These are phyloP conservation scores for Sebastes itinus DNA, from an alignment of 2,797 vertebrate genomes.

Conservation along the genomic window DNA sequence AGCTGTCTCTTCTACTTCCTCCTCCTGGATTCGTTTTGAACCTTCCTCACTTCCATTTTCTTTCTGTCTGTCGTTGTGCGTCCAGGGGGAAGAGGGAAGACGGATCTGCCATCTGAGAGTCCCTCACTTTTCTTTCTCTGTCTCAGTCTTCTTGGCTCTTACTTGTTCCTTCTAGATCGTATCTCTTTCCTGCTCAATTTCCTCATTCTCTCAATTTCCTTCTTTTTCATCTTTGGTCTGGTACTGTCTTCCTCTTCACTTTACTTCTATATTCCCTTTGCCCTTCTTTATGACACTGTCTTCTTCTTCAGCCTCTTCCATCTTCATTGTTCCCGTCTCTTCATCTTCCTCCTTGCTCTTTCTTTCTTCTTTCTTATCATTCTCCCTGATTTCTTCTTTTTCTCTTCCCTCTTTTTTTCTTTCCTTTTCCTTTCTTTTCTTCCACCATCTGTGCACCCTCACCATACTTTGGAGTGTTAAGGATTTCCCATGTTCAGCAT, in stretches of 20 bases:
- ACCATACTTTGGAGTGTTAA: background rate
- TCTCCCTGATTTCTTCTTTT: background rate
- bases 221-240: background rate
- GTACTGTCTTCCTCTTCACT: background rate
- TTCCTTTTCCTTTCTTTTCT: background rate
- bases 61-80: background rate
- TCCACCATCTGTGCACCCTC: background rate
- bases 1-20: conserved; percentile 43
- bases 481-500: conserved; percentile 10
- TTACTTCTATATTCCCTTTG: background rate
- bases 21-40: conserved; percentile 22
- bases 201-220: background rate
- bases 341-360: background rate
- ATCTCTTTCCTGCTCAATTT: background rate
- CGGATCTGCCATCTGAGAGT: conserved; percentile 8
- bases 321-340: too few species aligned
- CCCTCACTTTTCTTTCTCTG: conserved; percentile 3
- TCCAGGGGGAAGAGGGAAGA: background rate
- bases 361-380: background rate
- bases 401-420: background rate
- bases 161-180: background rate
- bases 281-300: background rate
- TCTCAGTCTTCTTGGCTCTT: background rate
- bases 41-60: conserved; percentile 23
- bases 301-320: background rate